These are phyloP conservation scores for Perca fluviatilis DNA, from an alignment of 2,113 vertebrate genomes.

Conservation along the genomic window DNA sequence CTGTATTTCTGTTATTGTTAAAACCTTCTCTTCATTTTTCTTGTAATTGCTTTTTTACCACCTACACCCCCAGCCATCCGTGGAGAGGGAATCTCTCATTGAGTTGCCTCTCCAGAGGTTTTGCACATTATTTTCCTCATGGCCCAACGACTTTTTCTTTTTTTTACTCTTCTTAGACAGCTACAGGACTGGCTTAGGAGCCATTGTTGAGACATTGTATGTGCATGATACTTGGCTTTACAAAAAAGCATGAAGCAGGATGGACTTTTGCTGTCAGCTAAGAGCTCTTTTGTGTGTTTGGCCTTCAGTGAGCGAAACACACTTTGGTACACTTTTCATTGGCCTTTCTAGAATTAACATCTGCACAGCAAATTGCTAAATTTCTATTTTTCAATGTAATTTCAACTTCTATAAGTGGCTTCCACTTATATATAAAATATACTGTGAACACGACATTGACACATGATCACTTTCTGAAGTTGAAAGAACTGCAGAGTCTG, in stretches of 20 bases:
- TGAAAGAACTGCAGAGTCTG: no score
- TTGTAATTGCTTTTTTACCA: constrained; percentile 8
- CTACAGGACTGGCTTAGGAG: background rate
- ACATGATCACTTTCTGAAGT: no score
- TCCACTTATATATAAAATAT: background rate
- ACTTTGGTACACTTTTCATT: background rate
- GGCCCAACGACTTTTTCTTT: background rate
- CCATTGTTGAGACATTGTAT: background rate
- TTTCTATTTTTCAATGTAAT: background rate
- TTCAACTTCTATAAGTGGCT: background rate
- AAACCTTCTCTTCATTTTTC: background rate
- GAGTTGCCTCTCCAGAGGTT: constrained; percentile 11
- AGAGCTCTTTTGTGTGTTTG: background rate
- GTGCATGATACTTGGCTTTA: background rate
- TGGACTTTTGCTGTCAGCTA: background rate
- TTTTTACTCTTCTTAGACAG: background rate
- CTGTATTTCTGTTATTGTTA: constrained; percentile 3
- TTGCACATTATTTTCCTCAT: background rate
- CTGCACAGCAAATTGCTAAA: background rate
- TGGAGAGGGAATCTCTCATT: constrained; percentile 18
- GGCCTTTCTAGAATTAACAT: background rate
- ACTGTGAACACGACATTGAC: no score
- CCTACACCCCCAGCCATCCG: background rate
- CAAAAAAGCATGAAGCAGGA: background rate
- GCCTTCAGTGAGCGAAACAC: background rate